Evolutionary conservation across 2,888 invertebrate genomes (phyloP).

Genomic region (Cheilosia grossa): DNA sequence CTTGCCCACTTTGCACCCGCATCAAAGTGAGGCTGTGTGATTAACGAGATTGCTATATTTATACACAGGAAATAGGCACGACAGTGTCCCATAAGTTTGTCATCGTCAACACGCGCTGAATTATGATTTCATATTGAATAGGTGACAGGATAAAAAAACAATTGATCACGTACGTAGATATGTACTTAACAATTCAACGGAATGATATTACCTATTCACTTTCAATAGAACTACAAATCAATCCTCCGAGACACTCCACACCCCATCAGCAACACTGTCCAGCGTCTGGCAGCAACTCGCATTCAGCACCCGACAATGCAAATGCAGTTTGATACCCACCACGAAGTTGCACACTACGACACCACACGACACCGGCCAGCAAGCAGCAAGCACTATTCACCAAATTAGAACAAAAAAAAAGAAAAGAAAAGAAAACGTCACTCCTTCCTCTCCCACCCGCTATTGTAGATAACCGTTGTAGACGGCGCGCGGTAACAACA

Average conservation of each 20-base stretch:
- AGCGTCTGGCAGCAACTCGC: not conserved
- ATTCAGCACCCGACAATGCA: not conserved
- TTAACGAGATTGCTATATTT: not conserved
- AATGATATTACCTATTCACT: not conserved
- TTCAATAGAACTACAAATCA: conserved; percentile 5
- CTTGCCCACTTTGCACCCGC: not conserved
- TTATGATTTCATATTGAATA: not conserved
- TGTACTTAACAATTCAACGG: not conserved
- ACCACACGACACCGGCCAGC: not conserved
- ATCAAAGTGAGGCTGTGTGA: not conserved
- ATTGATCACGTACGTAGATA: not conserved
- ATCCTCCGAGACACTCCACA: conserved; percentile 10
- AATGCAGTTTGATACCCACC: conserved; percentile 34
- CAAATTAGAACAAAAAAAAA: conserved; percentile 19
- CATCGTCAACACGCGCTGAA: not conserved
- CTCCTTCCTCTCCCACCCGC: not conserved
- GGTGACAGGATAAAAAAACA: not conserved
- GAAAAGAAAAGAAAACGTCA: not conserved
- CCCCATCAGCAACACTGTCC: conserved; percentile 43
- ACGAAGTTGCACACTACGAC: conserved; percentile 20
- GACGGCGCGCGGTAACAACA: conserved; percentile 21
- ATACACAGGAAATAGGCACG: not conserved
- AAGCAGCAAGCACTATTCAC: conserved; percentile 27
- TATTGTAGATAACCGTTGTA: conserved; percentile 32
- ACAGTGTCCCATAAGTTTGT: not conserved